These are phyloP conservation scores for Cotesia vestalis DNA, from an alignment of 1,140 invertebrate species.

Conservation along the genomic window DNA sequence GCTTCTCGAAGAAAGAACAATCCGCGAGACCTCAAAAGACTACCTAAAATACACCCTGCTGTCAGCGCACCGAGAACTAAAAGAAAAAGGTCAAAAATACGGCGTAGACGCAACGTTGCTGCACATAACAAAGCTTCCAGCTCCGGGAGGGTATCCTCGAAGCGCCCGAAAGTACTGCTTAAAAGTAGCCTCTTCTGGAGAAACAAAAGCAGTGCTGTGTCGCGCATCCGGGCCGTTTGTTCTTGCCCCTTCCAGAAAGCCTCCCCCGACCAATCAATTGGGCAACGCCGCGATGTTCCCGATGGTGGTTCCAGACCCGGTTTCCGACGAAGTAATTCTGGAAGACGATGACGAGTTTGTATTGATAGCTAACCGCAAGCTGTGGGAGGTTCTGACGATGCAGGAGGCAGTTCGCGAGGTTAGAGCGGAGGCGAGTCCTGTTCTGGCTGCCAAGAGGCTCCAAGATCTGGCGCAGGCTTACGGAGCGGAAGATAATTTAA, in stretches of 20 bases:
- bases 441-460: conserved; percentile 80
- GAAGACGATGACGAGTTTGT: conserved; percentile 84
- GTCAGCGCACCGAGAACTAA: conserved; percentile 78
- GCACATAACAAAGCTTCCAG: conserved; percentile 73
- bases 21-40: conserved; percentile 80
- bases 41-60: conserved; percentile 86
- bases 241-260: conserved; percentile 65
- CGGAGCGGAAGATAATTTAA: conserved; percentile 82
- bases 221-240: conserved; percentile 70
- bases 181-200: conserved; percentile 77
- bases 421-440: conserved; percentile 76
- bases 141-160: conserved; percentile 51
- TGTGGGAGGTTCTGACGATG: conserved; percentile 80
- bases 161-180: conserved; percentile 66
- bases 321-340: conserved; percentile 76
- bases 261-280: conserved; percentile 63
- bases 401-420: conserved; percentile 80
- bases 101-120: conserved; percentile 77
- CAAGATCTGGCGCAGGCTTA: conserved; percentile 85
- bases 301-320: conserved; percentile 76
- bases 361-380: conserved; percentile 79
- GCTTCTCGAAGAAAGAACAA: conserved; percentile 79
- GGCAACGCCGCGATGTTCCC: conserved; percentile 74
- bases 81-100: conserved; percentile 75
- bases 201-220: conserved; percentile 76